Conservation (phyloP, 2,888 invertebrate species). For the Heterodera filipjevi region DNA sequence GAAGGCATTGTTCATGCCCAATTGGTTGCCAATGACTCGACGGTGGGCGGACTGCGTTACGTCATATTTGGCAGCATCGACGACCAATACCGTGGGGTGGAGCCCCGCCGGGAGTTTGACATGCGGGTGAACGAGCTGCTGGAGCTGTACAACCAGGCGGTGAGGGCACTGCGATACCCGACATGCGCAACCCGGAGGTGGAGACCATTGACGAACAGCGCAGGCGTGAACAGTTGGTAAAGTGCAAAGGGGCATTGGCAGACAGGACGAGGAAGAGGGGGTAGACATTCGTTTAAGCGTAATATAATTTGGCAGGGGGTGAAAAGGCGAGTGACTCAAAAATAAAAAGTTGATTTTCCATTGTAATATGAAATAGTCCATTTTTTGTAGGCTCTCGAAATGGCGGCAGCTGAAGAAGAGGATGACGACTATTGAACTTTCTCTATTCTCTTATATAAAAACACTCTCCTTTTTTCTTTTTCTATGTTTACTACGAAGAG, state of each 20-base stretch:
- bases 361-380: no score
- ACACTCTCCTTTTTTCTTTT: no score
- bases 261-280: neutral
- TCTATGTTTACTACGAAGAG: no score
- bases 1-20: slow-evolving; percentile 98
- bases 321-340: no score
- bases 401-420: no score
- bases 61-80: slow-evolving; percentile 72
- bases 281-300: neutral
- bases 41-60: slow-evolving; percentile 68
- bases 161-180: slow-evolving; percentile 96
- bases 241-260: neutral
- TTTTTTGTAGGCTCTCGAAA: no score
- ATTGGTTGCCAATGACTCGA: slow-evolving; percentile 85
- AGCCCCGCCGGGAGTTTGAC: slow-evolving; percentile 68
- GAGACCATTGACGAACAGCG: slow-evolving; percentile 71
- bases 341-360: no score
- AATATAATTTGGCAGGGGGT: no score
- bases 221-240: slow-evolving; percentile 56
- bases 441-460: no score
- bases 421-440: no score
- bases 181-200: slow-evolving; percentile 94
- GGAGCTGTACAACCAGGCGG: slow-evolving; percentile 96
- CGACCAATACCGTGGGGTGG: slow-evolving; percentile 79
- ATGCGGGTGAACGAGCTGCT: slow-evolving; percentile 88